phyloP scores from a whole-genome alignment of 2,797 vertebrate species.

The Antrozous pallidus region DNA sequence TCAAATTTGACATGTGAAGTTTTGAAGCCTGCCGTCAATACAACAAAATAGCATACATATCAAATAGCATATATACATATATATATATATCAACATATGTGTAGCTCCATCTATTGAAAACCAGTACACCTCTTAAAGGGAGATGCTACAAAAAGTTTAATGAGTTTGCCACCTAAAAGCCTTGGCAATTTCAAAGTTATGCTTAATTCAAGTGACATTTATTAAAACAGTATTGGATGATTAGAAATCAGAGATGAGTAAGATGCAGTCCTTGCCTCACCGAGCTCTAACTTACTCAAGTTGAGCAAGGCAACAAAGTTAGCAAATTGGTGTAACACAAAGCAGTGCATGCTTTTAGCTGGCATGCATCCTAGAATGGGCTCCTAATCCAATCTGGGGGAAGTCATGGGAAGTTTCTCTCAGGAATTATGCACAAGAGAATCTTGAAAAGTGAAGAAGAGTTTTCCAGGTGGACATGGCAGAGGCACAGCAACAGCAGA shows the following conservation, averaged over 20 bases:
- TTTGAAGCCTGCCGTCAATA: no score
- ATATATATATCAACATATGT: no score
- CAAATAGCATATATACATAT: no score
- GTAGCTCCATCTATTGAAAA: no score
- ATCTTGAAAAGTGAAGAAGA: neutral
- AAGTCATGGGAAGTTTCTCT: neutral
- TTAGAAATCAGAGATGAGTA: neutral
- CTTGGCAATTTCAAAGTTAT: neutral
- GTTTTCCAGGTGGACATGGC: neutral
- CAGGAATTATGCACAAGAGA: neutral
- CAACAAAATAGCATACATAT: no score
- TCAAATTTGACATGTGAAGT: no score
- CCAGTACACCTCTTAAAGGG: neutral
- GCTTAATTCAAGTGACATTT: constrained; percentile 19
- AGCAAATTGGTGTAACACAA: neutral
- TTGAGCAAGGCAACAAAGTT: neutral
- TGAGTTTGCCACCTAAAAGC: constrained; percentile 34
- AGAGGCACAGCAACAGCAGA: neutral
- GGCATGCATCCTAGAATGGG: neutral
- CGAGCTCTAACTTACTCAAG: neutral
- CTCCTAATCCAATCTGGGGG: neutral
- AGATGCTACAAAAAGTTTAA: neutral
- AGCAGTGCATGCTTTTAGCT: neutral
- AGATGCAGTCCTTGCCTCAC: neutral
- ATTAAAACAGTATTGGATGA: neutral